Base-by-base conservation (phyloP, 2,113 vertebrate species). In the Dromas ardeola region DNA sequence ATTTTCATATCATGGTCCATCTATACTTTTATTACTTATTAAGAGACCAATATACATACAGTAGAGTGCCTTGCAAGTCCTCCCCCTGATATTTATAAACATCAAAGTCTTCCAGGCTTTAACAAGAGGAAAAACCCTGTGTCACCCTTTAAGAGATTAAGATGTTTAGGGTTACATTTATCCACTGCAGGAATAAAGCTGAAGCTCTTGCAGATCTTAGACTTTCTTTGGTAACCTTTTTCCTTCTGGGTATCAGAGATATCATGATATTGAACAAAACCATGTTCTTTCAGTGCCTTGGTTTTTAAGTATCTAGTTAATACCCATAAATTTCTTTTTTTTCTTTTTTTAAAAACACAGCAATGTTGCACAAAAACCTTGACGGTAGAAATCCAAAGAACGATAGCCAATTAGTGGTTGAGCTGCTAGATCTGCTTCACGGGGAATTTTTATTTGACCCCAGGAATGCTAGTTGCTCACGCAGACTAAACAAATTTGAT, bases 401-500 rank as follows among this genome's bases (percentile, higher is more conserved):
- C 47, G n/a, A 26, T 15, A 11, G n/a, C 22, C 77, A 65, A 19
- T 70, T 20, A 55, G 42, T 5, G n/a, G 32, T 32, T 71, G 59
- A 87, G 50, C 66, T 53, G 58, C 63, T 86, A n/a, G 36, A 62
- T 83, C 50, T 58, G 82, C 82, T 82, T 62, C 71, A 13, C 2
- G 12, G 55, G 26, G 76, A 71, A 89, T 81, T 94, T 92, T 74
- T 79, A 84, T 86, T 78, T 86, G 83, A 83, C 42, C 83, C 89
- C 89, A 89, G 91, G 83, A 95, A 86, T 59, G 50, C 47, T 38
- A 14, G 45, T 59, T 89, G 58, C 80, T 81, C 38, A 29, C 45
- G 69, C 91, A 93, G 83, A 89, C 83, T 92, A 89, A 96, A 95
- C 83, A 92, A 34, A 43, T 58, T 14, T 11, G 83, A 81, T 73